Conservation (phyloP, 2,797 vertebrate genomes). For the Halcyon badia region DNA sequence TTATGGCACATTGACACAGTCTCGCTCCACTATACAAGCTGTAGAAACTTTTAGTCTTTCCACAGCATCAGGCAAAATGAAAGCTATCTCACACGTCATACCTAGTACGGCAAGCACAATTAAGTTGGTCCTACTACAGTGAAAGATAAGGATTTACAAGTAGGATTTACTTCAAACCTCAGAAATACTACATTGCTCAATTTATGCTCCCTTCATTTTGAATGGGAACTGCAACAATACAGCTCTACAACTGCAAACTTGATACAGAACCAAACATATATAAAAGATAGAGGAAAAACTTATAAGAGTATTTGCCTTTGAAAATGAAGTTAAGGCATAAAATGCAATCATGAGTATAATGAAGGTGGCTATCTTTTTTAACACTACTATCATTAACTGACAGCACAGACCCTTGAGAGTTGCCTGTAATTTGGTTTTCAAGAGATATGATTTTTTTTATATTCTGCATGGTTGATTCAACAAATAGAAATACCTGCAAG, state of each 20-base stretch:
- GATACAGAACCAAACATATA: background rate
- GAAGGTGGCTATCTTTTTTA: background rate
- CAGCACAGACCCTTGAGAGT: background rate
- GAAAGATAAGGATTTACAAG: background rate
- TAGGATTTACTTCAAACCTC: conserved; percentile 19
- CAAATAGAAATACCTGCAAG: background rate
- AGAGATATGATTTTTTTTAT: background rate
- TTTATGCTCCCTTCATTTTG: background rate
- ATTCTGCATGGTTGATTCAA: background rate
- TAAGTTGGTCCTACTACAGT: background rate
- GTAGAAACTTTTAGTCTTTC: background rate
- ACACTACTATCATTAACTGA: background rate
- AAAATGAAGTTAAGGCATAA: background rate
- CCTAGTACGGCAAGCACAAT: background rate
- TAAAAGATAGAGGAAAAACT: background rate
- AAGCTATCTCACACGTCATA: background rate
- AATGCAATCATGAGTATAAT: background rate
- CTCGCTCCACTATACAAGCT: background rate
- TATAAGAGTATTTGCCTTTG: background rate
- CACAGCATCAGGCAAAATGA: background rate
- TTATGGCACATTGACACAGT: background rate
- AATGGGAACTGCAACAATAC: background rate
- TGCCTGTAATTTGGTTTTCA: background rate
- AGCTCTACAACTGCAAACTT: background rate
- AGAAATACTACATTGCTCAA: background rate